phyloP scores from a whole-genome alignment of 1,140 invertebrate genomes.

The Drosophila jambulina region DNA sequence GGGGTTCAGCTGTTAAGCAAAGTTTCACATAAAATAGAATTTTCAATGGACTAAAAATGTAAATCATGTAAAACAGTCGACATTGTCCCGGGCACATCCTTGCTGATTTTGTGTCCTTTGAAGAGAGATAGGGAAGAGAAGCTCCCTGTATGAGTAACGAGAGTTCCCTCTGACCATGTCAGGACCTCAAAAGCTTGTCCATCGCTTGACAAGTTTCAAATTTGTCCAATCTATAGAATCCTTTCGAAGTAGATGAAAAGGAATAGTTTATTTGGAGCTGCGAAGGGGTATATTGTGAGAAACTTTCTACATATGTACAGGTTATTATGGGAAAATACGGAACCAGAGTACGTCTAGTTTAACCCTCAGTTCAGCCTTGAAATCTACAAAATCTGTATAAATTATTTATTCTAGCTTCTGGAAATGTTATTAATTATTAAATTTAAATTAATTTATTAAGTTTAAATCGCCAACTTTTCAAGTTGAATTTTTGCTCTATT shows the following conservation, averaged over 20 bases:
- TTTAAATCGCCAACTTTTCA: background rate
- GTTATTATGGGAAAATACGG: background rate
- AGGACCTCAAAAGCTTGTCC: constrained; percentile 2
- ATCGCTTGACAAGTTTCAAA: background rate
- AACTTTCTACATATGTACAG: background rate
- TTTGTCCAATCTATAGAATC: constrained; percentile 12
- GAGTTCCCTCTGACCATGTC: constrained; percentile 1
- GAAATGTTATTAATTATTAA: too few species aligned
- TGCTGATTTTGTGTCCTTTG: constrained; percentile 55
- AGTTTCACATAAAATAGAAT: constrained; percentile 77
- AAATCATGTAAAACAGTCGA: constrained; percentile 70
- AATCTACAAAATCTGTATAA: background rate
- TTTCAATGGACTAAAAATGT: constrained; percentile 77
- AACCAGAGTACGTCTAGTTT: background rate
- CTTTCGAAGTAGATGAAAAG: background rate
- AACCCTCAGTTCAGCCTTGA: background rate
- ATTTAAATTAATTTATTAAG: background rate
- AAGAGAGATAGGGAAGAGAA: background rate
- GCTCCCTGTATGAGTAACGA: background rate
- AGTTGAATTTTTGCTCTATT: background rate
- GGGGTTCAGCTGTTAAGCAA: constrained; percentile 55
- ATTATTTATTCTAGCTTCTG: background rate
- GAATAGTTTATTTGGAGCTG: background rate
- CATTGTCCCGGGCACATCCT: constrained; percentile 42
- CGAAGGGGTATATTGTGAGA: background rate